These are phyloP conservation scores for Hypomecis atomaria DNA, from an alignment of 2,888 invertebrate species.

Conservation along the genomic window DNA sequence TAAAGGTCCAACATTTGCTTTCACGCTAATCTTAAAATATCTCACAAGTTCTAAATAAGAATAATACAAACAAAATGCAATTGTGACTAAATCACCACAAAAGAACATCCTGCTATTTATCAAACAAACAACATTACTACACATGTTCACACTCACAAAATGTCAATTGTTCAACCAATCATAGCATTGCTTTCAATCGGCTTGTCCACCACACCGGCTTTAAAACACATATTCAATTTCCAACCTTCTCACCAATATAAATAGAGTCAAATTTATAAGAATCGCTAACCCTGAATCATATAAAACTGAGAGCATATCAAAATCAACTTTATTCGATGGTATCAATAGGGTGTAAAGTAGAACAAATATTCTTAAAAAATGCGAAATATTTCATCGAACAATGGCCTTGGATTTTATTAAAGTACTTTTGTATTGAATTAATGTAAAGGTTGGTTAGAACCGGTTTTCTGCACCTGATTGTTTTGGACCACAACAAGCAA, in stretches of 20 bases:
- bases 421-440: slow-evolving; percentile 41
- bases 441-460: slow-evolving; percentile 37
- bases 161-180: slow-evolving; percentile 47
- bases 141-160: slow-evolving; percentile 45
- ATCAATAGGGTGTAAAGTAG: not conserved
- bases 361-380: slow-evolving; percentile 23
- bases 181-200: slow-evolving; percentile 48
- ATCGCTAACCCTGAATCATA: not conserved
- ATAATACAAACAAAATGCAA: not conserved
- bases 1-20: too few relatives aligned
- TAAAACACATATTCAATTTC: slow-evolving; percentile 30
- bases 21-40: too few relatives aligned
- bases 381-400: slow-evolving; percentile 40
- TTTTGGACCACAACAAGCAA: slow-evolving; percentile 19
- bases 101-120: not conserved
- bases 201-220: slow-evolving; percentile 56
- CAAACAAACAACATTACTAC: slow-evolving; percentile 41
- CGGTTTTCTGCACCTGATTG: slow-evolving; percentile 28
- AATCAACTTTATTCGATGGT: slow-evolving; percentile 1
- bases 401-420: slow-evolving; percentile 46
- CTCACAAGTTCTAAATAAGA: too few relatives aligned
- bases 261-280: slow-evolving; percentile 17
- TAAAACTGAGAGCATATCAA: not conserved
- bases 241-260: slow-evolving; percentile 14
- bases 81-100: not conserved